phyloP scores from a whole-genome alignment of 2,113 vertebrate genomes.

The Falcunculus frontatus region DNA sequence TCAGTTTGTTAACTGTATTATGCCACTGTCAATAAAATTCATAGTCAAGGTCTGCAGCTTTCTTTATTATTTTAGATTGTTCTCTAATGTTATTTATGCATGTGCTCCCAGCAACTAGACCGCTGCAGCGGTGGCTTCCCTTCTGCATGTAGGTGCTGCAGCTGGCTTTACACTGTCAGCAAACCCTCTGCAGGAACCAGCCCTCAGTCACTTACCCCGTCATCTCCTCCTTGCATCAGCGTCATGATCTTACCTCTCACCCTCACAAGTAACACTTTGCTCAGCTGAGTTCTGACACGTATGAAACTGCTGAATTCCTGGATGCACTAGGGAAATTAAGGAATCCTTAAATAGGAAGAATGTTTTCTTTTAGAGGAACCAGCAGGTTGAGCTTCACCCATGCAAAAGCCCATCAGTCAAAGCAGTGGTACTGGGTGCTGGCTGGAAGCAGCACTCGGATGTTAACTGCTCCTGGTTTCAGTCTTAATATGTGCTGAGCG shows the following conservation, averaged over 20 bases:
- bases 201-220: rapidly evolving
- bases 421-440: neutral
- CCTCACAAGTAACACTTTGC: neutral
- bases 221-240: neutral
- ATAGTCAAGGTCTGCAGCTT: neutral
- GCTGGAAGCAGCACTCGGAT: neutral
- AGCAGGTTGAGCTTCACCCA: neutral
- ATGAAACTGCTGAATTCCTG: neutral
- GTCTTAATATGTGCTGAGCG: rapidly evolving
- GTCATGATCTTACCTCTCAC: neutral
- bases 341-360: neutral
- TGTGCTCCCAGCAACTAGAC: neutral
- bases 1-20: constrained; percentile 6
- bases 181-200: neutral
- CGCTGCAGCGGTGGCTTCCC: neutral
- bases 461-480: neutral
- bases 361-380: neutral
- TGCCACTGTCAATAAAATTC: constrained; percentile 19
- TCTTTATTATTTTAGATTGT: constrained; percentile 3
- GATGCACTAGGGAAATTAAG: neutral
- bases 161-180: neutral
- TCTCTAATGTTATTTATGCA: constrained; percentile 2
- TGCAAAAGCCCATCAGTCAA: neutral
- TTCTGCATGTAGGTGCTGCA: neutral
- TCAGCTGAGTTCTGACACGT: neutral